Conservation (phyloP, 2,797 vertebrate species). For the Arnoldichthys spilopterus region DNA sequence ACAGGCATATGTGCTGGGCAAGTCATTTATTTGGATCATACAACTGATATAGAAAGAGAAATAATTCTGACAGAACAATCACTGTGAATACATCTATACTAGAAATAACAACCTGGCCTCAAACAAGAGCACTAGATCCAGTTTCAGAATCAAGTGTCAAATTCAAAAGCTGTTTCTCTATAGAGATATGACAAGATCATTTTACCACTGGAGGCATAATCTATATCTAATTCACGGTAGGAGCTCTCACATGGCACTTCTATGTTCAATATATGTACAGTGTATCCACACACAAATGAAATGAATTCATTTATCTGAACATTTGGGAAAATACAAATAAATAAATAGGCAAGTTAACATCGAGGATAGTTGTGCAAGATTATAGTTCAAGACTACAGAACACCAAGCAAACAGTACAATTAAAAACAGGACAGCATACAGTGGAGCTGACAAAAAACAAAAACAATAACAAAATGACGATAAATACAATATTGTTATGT, state of each 20-base stretch:
- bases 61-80: not conserved
- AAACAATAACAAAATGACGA: too few species aligned
- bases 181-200: not conserved
- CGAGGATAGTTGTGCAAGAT: too few species aligned
- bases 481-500: too few species aligned
- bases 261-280: not conserved
- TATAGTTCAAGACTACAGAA: too few species aligned
- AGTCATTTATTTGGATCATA: too few species aligned
- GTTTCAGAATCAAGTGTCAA: slow-evolving; percentile 13
- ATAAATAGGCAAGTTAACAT: too few species aligned
- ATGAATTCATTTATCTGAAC: too few species aligned
- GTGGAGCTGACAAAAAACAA: too few species aligned
- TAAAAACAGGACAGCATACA: too few species aligned
- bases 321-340: too few species aligned
- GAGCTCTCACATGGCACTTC: not conserved
- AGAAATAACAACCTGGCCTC: not conserved
- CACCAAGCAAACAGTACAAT: too few species aligned
- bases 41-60: not conserved
- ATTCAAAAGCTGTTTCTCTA: not conserved
- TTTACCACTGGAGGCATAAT: not conserved
- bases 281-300: not conserved
- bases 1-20: not conserved
- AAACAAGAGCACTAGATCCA: not conserved
- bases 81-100: not conserved
- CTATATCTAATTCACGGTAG: not conserved